phyloP scores from a whole-genome alignment of 2,888 invertebrate genomes.

The Limnephilus auricula region DNA sequence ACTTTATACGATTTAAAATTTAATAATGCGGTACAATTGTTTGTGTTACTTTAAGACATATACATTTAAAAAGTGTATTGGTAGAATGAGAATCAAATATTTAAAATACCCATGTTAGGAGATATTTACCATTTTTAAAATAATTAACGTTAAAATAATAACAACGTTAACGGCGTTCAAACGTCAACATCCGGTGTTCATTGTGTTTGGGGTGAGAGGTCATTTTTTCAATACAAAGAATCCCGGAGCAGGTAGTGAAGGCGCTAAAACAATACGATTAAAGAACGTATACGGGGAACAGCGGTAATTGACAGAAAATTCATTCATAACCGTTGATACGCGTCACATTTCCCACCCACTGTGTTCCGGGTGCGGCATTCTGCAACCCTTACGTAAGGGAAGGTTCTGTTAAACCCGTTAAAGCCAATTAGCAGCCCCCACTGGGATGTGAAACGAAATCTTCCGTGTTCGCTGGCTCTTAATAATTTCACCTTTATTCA shows the following conservation, averaged over 20 bases:
- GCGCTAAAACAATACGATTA: background rate
- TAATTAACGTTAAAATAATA: background rate
- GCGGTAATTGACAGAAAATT: background rate
- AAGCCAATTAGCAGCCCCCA: slow-evolving; percentile 39
- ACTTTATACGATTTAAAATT: too few relatives aligned
- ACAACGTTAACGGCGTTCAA: background rate
- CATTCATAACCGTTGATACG: background rate
- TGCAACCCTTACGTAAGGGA: slow-evolving; percentile 17
- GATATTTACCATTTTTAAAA: too few relatives aligned
- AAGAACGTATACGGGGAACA: background rate
- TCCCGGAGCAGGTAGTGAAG: background rate
- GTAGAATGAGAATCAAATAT: too few relatives aligned
- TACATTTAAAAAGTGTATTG: too few relatives aligned
- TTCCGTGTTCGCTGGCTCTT: slow-evolving; percentile 26
- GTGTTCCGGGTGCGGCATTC: background rate
- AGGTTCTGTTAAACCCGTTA: background rate
- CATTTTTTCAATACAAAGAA: background rate
- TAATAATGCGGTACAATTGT: too few relatives aligned
- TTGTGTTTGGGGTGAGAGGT: background rate
- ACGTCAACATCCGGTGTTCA: background rate
- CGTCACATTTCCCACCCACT: slow-evolving; percentile 8
- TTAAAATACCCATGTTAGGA: too few relatives aligned
- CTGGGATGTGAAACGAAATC: slow-evolving; percentile 26
- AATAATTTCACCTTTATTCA: slow-evolving; percentile 47
- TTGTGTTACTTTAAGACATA: too few relatives aligned